Evolutionary conservation across 2,113 vertebrate species (phyloP).

Genomic region (Nibea coibor): DNA sequence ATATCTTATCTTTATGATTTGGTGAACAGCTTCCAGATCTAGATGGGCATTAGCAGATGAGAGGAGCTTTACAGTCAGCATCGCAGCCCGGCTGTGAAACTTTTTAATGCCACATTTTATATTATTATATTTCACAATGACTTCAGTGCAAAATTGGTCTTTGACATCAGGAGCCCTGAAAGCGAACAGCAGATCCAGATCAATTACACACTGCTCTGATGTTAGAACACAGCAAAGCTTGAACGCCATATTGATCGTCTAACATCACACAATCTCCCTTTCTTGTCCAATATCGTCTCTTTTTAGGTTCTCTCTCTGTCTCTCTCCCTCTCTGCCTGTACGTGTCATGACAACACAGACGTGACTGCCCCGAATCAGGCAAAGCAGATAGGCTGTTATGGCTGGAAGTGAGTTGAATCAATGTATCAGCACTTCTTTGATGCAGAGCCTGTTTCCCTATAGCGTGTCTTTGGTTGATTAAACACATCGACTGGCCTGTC

Average conservation of each 20-base stretch:
- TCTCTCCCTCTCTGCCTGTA: neutral
- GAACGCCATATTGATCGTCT: conserved; percentile 30
- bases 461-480: conserved; percentile 73
- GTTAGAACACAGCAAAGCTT: conserved; percentile 20
- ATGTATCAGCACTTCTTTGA: conserved; percentile 70
- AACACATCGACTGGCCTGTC: conserved; percentile 76
- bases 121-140: conserved; percentile 4
- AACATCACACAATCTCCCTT: neutral
- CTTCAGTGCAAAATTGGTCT: neutral
- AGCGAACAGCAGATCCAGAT: neutral
- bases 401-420: conserved; percentile 62
- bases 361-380: conserved; percentile 25
- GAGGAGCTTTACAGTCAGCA: conserved; percentile 25
- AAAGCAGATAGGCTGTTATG: conserved; percentile 47
- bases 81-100: conserved; percentile 15
- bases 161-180: conserved; percentile 1
- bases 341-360: neutral
- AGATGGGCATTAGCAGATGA: conserved; percentile 52
- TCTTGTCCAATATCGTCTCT: conserved; percentile 16
- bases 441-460: conserved; percentile 64
- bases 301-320: conserved; percentile 6
- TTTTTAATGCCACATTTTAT: conserved; percentile 24
- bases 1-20: conserved; percentile 66
- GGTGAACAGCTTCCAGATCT: conserved; percentile 42
- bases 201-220: conserved; percentile 19